These are phyloP conservation scores for Scaptomyza hsui DNA, from an alignment of 1,140 invertebrate species.

Conservation along the genomic window DNA sequence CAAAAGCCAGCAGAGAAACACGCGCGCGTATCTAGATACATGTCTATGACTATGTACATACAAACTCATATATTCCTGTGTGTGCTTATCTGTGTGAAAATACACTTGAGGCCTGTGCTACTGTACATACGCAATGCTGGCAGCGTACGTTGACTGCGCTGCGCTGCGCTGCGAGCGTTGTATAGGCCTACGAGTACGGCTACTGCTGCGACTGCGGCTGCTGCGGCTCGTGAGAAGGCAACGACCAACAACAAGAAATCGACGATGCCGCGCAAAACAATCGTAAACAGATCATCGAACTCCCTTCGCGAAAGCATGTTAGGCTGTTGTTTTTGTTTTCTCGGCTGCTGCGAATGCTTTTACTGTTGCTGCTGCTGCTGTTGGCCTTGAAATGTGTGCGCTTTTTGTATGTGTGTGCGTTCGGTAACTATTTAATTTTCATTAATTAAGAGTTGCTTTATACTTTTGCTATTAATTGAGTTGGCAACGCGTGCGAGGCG, in stretches of 20 bases:
- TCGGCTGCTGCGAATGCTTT: constrained; percentile 1
- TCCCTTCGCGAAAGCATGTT: constrained; percentile 38
- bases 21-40: constrained; percentile 75
- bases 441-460: constrained; percentile 68
- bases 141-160: constrained; percentile 41
- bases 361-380: constrained; percentile 28
- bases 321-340: constrained; percentile 7
- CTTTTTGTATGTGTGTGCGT: no score
- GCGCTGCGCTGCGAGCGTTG: constrained; percentile 28
- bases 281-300: constrained; percentile 81
- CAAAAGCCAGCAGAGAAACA: constrained; percentile 35
- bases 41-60: constrained; percentile 45
- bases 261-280: constrained; percentile 49
- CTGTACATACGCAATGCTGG: constrained; percentile 64
- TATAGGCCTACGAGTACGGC: constrained; percentile 33
- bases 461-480: constrained; percentile 66
- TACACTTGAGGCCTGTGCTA: constrained; percentile 75
- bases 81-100: constrained; percentile 52
- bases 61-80: background rate
- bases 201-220: constrained; percentile 9
- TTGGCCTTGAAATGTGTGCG: constrained; percentile 62
- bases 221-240: constrained; percentile 33
- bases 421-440: constrained; percentile 72
- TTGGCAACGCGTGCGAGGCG: constrained; percentile 72
- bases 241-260: constrained; percentile 53